Conservation (phyloP, 2,888 invertebrate genomes). For the Acheta domesticus region DNA sequence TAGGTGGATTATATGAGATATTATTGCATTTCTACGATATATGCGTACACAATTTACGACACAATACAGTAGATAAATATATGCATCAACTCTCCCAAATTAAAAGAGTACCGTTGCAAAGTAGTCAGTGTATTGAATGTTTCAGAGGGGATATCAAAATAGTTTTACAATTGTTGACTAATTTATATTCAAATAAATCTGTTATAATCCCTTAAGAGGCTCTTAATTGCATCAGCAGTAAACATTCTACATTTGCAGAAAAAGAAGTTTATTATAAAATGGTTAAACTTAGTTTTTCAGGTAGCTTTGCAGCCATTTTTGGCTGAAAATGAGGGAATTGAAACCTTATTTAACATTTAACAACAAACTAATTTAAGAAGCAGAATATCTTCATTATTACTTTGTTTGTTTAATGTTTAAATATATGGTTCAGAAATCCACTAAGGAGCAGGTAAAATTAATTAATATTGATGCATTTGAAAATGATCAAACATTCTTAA, state of each 20-base stretch:
- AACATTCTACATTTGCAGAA: slow-evolving; percentile 87
- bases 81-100: no score
- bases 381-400: slow-evolving; percentile 99
- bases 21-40: no score
- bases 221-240: slow-evolving; percentile 87
- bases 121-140: no score
- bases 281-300: slow-evolving; percentile 99
- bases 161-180: no score
- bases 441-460: slow-evolving; percentile 65
- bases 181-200: no score
- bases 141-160: no score
- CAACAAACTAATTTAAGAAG: slow-evolving; percentile 96
- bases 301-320: slow-evolving; percentile 97
- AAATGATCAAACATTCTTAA: slow-evolving; percentile 97
- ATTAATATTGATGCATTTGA: slow-evolving; percentile 90
- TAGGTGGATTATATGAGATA: no score
- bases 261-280: slow-evolving; percentile 96
- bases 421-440: slow-evolving; percentile 85
- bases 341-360: slow-evolving; percentile 99
- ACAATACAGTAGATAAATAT: no score
- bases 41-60: no score
- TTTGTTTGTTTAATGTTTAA: slow-evolving; percentile 98
- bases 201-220: slow-evolving; percentile 47
- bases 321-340: slow-evolving; percentile 96
- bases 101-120: no score